These are phyloP conservation scores for Dasypus novemcinctus DNA, from an alignment of 2,113 vertebrate species.

Conservation along the genomic window DNA sequence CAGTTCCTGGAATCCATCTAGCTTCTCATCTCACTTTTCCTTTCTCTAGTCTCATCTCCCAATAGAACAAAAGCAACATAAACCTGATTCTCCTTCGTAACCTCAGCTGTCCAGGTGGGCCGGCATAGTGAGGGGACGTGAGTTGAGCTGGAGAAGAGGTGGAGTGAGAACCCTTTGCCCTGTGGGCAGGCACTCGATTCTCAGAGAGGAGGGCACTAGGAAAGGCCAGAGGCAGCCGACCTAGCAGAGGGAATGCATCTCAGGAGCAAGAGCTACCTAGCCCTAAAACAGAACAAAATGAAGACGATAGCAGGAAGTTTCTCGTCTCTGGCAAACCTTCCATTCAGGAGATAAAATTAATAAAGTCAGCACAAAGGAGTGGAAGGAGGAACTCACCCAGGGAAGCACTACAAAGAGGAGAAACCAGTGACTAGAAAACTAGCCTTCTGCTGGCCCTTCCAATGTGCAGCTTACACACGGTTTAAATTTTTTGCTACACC, in stretches of 20 bases:
- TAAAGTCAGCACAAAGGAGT: background rate
- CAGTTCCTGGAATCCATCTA: background rate
- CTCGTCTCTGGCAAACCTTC: background rate
- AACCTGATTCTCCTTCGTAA: background rate
- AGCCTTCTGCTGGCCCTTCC: background rate
- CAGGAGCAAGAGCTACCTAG: background rate
- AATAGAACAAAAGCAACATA: background rate
- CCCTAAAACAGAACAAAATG: background rate
- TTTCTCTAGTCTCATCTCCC: background rate
- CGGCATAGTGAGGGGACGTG: rapidly evolving
- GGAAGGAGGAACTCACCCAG: background rate
- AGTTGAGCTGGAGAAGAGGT: background rate
- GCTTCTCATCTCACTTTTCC: background rate
- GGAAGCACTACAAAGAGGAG: background rate
- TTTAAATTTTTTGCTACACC: background rate
- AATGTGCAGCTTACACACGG: background rate
- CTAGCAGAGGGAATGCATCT: background rate
- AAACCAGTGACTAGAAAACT: background rate
- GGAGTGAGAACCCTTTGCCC: background rate
- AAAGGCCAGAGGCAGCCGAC: background rate
- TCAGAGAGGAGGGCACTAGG: background rate
- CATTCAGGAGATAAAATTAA: background rate
- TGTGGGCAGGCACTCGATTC: background rate
- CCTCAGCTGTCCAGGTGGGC: background rate
- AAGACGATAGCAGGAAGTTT: background rate